Evolutionary conservation across 2,113 vertebrate genomes (phyloP).

Genomic region (Vulpes ferrilata): DNA sequence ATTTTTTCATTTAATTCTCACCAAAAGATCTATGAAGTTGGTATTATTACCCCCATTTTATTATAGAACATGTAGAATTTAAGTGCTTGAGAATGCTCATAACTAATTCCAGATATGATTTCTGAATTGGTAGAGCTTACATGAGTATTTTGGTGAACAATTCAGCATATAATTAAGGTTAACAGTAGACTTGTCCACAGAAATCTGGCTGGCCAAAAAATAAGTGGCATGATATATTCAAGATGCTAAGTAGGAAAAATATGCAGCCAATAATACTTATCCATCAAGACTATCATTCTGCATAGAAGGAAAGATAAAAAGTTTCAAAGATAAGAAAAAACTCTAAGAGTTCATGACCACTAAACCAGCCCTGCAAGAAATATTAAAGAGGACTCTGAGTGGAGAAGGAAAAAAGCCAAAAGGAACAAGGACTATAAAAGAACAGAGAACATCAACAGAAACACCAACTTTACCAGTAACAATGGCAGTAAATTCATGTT

Average conservation of each 20-base stretch:
- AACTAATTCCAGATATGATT: neutral
- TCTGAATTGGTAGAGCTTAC: neutral
- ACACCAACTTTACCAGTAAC: neutral
- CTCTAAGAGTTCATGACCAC: no score
- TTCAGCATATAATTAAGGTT: neutral
- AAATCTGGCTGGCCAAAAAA: neutral
- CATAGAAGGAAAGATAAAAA: no score
- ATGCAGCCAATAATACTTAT: no score
- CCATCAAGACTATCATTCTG: no score
- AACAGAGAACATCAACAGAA: neutral
- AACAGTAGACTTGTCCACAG: neutral
- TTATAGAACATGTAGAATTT: neutral
- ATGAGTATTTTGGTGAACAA: neutral
- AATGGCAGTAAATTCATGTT: neutral
- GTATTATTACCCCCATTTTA: neutral
- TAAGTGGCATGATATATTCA: no score
- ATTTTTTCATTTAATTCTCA: constrained; percentile 10
- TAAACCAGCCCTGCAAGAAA: no score
- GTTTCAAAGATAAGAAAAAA: no score
- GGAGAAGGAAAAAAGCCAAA: neutral
- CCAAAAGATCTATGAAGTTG: no score
- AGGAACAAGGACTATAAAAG: neutral
- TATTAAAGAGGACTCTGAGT: no score
- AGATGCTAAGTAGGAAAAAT: no score
- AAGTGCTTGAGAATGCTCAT: neutral